phyloP scores from a whole-genome alignment of 2,113 vertebrate genomes.

The Mungos mungo region DNA sequence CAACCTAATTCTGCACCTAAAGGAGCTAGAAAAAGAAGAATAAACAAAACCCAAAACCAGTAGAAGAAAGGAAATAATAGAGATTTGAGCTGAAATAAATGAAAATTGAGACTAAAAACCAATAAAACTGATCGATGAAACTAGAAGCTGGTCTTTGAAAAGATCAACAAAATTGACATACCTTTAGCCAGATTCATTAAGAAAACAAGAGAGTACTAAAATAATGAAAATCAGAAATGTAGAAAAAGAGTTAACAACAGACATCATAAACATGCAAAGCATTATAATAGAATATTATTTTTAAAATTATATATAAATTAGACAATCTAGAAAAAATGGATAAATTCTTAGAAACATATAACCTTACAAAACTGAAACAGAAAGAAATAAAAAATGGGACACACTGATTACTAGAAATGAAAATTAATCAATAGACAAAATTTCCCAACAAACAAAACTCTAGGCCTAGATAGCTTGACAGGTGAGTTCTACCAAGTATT shows the following conservation, averaged over 20 bases:
- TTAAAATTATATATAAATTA: neutral
- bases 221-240: neutral
- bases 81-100: neutral
- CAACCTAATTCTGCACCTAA: neutral
- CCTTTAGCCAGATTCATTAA: neutral
- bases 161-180: neutral
- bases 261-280: neutral
- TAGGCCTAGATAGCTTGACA: neutral
- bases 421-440: neutral
- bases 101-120: neutral
- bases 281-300: neutral
- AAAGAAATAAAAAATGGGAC: neutral
- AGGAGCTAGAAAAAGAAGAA: neutral
- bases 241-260: neutral
- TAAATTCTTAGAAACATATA: neutral
- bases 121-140: neutral
- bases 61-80: neutral
- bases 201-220: neutral
- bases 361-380: neutral
- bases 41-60: neutral
- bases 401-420: neutral
- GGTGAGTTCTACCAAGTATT: neutral
- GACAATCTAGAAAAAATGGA: neutral
- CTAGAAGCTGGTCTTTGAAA: neutral
- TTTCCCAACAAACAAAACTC: neutral